Conservation (phyloP, 2,797 vertebrate genomes). For the Thamnophis elegans region DNA sequence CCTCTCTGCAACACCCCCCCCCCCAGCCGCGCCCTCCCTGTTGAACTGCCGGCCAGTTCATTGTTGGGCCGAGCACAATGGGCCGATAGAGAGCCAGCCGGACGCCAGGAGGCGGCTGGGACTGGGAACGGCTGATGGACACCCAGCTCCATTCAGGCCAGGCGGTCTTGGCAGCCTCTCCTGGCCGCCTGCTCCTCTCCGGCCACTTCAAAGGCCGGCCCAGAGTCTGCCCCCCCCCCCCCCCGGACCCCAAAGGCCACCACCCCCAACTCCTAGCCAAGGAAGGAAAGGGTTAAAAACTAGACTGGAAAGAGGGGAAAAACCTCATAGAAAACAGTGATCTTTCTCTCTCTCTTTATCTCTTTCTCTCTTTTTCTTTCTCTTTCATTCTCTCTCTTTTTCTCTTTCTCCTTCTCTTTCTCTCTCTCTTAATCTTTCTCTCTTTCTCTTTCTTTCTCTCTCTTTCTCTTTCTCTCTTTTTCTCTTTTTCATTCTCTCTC, state of each 20-base stretch:
- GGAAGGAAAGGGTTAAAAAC: not conserved
- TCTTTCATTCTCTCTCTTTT: too few relatives aligned
- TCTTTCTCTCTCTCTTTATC: too few relatives aligned
- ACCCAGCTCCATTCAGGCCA: accelerated
- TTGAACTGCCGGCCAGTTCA: not conserved
- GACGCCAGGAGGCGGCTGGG: accelerated
- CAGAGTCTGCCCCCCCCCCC: accelerated
- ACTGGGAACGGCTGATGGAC: constrained; percentile 17
- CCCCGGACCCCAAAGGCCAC: accelerated
- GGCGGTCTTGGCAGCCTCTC: not conserved
- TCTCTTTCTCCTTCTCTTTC: too few relatives aligned
- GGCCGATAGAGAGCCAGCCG: not conserved
- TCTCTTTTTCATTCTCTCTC: too few relatives aligned
- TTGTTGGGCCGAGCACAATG: not conserved
- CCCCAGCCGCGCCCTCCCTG: not conserved
- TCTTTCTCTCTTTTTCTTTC: too few relatives aligned
- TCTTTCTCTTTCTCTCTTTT: too few relatives aligned
- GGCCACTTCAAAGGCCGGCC: not conserved
- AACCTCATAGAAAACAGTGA: too few relatives aligned
- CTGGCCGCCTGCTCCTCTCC: not conserved
- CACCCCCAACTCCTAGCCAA: not conserved
- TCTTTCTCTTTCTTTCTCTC: too few relatives aligned
- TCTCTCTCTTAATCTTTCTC: too few relatives aligned
- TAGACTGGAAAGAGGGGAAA: too few relatives aligned
- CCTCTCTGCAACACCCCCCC: not conserved